Evolutionary conservation across 2,113 vertebrate genomes (phyloP), one percentile per base, ranked within the genome.

Genomic region (Lophius piscatorius): DNA sequence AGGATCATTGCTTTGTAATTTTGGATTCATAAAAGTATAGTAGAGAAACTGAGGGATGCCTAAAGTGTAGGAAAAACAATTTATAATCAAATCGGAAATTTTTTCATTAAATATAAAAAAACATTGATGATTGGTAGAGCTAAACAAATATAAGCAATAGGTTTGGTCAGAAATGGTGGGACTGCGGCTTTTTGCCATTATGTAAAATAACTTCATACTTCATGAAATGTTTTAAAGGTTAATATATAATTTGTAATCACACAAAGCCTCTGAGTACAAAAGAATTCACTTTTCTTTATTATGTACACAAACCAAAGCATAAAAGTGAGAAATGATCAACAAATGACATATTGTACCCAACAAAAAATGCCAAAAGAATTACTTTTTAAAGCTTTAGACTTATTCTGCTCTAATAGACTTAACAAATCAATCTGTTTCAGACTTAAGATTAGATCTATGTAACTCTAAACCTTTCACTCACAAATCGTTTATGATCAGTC

Each of bases 401-500:
- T 7, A 24, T 50, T 50, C 45, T 24, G 6, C 29, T 56, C 11
- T 0, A 28, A 16, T 2, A 48, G 1, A 58, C n/a, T n/a, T n/a
- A n/a, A n/a, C n/a, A n/a, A n/a, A n/a, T n/a, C n/a, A n/a, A 41
- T 13, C 20, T 0, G 14, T 41, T 34, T 33, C 35, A 66, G 26
- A 50, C 33, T 10, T 11, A 6, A 3, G 4, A 47, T 40, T 9
- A 26, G 4, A 0, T 35, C 17, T 52, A 9, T 40, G 3, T 52
- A 14, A 52, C 31, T 70, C 36, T 35, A 8, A 61, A n/a, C 66
- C 50, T 34, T 54, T 56, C 49, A 60, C 75, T 64, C 74, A 66
- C 65, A n/a, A n/a, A n/a, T n/a, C n/a, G n/a, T n/a, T n/a, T n/a
- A n/a, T 24, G 26, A 14, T 92, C 86, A 93, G 41, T 98, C 97